phyloP scores from a whole-genome alignment of 2,113 vertebrate species.

The Potamarius usumacintae region DNA sequence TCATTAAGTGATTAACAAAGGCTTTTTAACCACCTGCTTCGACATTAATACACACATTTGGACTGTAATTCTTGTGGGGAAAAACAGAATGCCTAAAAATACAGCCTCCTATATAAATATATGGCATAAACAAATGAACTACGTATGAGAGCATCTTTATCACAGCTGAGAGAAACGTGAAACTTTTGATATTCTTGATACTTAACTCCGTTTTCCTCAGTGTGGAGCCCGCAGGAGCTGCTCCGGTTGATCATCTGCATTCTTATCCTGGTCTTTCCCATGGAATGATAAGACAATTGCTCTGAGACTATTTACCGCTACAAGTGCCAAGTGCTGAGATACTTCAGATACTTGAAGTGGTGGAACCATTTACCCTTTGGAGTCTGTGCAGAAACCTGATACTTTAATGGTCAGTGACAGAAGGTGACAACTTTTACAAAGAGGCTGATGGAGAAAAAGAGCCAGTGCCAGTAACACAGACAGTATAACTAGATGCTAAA shows the following conservation, averaged over 20 bases:
- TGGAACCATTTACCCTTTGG: conserved; percentile 20
- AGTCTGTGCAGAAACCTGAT: conserved; percentile 36
- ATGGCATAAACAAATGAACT: not conserved
- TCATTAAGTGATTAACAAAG: conserved; percentile 80
- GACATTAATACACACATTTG: conserved; percentile 70
- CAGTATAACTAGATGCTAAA: not conserved
- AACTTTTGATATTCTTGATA: conserved; percentile 47
- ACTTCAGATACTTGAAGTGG: conserved; percentile 38
- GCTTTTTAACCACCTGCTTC: conserved; percentile 76
- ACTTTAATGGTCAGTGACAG: conserved; percentile 41
- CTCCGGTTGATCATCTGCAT: conserved; percentile 32
- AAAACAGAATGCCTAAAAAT: not conserved
- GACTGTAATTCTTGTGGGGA: conserved; percentile 62
- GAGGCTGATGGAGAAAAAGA: not conserved
- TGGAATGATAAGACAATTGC: conserved; percentile 50
- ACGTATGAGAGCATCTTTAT: conserved; percentile 1
- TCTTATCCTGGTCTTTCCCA: conserved; percentile 35
- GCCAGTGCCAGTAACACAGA: not conserved
- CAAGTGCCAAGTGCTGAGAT: conserved; percentile 44
- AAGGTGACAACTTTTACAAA: conserved; percentile 13
- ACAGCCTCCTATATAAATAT: not conserved
- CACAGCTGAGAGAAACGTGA: conserved; percentile 40
- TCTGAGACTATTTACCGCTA: conserved; percentile 31
- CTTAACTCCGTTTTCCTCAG: conserved; percentile 17
- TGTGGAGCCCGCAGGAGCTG: not conserved